Percentiles rank a stretch among this genome's conserved stretches.
Evolutionary conservation across 2,113 vertebrate genomes (phyloP).

Genomic region (Ceyx cyanopectus): DNA sequence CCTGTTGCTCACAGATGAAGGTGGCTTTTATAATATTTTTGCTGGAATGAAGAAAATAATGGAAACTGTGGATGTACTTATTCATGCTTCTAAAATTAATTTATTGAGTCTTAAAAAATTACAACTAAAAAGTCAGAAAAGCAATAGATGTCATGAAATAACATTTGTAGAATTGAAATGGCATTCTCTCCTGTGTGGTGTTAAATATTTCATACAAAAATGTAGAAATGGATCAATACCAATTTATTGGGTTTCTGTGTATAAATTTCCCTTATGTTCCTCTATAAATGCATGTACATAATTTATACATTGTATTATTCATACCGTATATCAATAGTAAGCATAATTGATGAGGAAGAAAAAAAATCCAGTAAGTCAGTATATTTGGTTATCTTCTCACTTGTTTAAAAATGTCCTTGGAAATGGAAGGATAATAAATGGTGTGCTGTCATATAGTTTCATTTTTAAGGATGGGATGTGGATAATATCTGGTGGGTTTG

Average conservation of each 20-base stretch:
- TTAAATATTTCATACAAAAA: constrained; percentile 7
- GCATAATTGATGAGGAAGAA: background rate
- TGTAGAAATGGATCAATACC: background rate
- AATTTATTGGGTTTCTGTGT: background rate
- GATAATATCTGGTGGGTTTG: constrained; percentile 3
- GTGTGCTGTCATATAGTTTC: background rate
- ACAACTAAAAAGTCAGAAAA: background rate
- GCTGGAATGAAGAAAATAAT: background rate
- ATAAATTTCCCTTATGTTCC: background rate
- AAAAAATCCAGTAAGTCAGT: background rate
- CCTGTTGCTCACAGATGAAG: background rate
- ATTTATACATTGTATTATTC: background rate
- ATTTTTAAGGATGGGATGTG: background rate
- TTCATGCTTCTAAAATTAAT: background rate
- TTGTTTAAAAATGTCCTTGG: constrained; percentile 21
- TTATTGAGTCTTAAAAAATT: background rate
- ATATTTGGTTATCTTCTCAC: background rate
- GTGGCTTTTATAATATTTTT: background rate
- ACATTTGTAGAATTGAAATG: background rate
- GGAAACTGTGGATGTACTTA: background rate
- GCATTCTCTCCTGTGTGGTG: background rate
- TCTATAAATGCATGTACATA: background rate
- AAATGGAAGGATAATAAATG: constrained; percentile 10
- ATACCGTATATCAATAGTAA: background rate
- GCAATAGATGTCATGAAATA: background rate